Percentiles rank a stretch among this genome's conserved stretches.
These are phyloP conservation scores for Perognathus longimembris DNA, from an alignment of 2,113 vertebrate genomes.

Conservation along the genomic window DNA sequence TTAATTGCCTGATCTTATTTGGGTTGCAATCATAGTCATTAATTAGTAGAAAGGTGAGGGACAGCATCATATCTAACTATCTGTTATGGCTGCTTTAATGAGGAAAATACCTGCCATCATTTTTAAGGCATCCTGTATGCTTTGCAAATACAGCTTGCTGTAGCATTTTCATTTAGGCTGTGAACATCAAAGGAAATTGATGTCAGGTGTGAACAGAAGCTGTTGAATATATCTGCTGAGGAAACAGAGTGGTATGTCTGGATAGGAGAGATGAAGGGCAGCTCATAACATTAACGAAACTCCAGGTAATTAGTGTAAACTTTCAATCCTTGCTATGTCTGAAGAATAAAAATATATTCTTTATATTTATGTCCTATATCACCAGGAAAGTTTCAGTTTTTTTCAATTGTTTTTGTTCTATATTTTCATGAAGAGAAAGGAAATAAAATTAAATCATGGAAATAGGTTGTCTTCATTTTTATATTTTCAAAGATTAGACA, in stretches of 20 bases:
- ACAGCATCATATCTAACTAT: slow-evolving; percentile 94
- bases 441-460: slow-evolving; percentile 82
- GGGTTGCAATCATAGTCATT: slow-evolving; percentile 93
- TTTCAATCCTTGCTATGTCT: slow-evolving; percentile 87
- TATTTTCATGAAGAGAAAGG: slow-evolving; percentile 79
- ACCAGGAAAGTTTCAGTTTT: slow-evolving; percentile 82
- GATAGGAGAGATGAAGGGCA: slow-evolving; percentile 88
- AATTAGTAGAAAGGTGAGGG: slow-evolving; percentile 95
- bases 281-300: slow-evolving; percentile 91
- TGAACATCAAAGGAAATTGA: slow-evolving; percentile 94
- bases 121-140: slow-evolving; percentile 89
- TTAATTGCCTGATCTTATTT: slow-evolving; percentile 96
- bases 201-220: slow-evolving; percentile 94
- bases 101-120: slow-evolving; percentile 92
- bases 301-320: slow-evolving; percentile 91
- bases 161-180: slow-evolving; percentile 91
- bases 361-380: slow-evolving; percentile 84
- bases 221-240: slow-evolving; percentile 90
- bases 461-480: slow-evolving; percentile 46
- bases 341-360: slow-evolving; percentile 86
- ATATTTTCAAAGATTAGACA: slow-evolving; percentile 14
- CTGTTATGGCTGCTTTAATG: slow-evolving; percentile 93
- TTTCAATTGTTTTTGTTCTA: slow-evolving; percentile 84
- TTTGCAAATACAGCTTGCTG: slow-evolving; percentile 92
- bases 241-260: slow-evolving; percentile 88